phyloP scores from a whole-genome alignment of 2,113 vertebrate species.

The Cebus imitator region DNA sequence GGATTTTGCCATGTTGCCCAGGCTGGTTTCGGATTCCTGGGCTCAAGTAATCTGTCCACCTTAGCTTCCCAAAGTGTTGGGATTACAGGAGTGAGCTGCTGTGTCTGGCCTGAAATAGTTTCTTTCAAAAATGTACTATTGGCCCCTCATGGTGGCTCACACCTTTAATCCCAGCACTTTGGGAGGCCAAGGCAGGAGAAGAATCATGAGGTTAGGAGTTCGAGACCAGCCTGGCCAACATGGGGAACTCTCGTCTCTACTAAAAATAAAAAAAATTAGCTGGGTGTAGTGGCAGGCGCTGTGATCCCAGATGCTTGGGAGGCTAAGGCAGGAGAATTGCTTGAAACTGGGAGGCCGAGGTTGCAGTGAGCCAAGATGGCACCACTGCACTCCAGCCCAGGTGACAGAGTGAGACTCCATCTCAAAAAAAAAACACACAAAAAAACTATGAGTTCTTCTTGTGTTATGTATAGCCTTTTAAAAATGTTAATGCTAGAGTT shows the following conservation, averaged over 20 bases:
- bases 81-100: neutral
- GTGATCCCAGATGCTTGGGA: too few species aligned
- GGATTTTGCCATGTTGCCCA: neutral
- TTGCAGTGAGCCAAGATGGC: too few species aligned
- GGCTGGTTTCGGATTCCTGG: neutral
- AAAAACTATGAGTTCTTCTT: neutral
- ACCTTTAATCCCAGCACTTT: neutral
- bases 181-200: neutral
- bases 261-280: too few species aligned
- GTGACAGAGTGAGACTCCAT: too few species aligned
- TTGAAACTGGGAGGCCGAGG: too few species aligned
- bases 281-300: fast-evolving
- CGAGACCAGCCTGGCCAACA: neutral
- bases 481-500: neutral
- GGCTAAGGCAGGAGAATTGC: too few species aligned
- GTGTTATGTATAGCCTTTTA: neutral
- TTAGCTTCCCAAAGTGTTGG: neutral
- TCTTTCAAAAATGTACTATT: neutral
- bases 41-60: neutral
- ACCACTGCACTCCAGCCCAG: too few species aligned
- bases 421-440: neutral
- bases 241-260: too few species aligned
- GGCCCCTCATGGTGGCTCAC: fast-evolving
- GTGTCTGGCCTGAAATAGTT: neutral
- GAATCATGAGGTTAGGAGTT: neutral